Conservation (phyloP, 2,113 vertebrate genomes). For the Dasypus novemcinctus region DNA sequence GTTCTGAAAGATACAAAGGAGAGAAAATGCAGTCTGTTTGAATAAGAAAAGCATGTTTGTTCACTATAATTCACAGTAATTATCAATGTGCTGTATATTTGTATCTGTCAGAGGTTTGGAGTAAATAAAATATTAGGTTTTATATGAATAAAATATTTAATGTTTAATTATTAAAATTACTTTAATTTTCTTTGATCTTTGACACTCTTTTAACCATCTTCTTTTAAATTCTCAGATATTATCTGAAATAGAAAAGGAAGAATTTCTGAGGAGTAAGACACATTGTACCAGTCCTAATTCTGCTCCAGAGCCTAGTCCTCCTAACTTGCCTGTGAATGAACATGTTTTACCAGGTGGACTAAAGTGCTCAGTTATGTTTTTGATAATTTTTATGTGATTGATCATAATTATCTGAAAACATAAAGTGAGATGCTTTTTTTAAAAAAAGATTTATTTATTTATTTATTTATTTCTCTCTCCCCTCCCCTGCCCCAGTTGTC, state of each 20-base stretch:
- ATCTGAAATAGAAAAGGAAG: conserved; percentile 80
- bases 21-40: not conserved
- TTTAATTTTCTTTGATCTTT: conserved; percentile 42
- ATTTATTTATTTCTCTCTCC: too few species aligned
- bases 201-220: conserved; percentile 42
- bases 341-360: conserved; percentile 69
- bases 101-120: conserved; percentile 20
- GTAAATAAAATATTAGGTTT: conserved; percentile 9
- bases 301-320: not conserved
- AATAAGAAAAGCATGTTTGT: not conserved
- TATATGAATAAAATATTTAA: not conserved
- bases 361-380: not conserved
- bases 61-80: not conserved
- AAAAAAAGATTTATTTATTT: too few species aligned
- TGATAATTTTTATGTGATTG: not conserved
- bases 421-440: not conserved
- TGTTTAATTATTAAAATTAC: conserved; percentile 11
- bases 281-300: not conserved
- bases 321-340: conserved; percentile 31
- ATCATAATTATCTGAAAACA: not conserved
- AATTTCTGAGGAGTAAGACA: conserved; percentile 61
- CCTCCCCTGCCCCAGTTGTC: too few species aligned
- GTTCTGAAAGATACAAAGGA: not conserved
- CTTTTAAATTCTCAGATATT: conserved; percentile 73
- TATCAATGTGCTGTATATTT: not conserved